A percentile compares a stretch with the other conserved stretches of the same genome.
Conservation (phyloP, 2,888 invertebrate genomes). For the Dryocosmus kuriphilus region DNA sequence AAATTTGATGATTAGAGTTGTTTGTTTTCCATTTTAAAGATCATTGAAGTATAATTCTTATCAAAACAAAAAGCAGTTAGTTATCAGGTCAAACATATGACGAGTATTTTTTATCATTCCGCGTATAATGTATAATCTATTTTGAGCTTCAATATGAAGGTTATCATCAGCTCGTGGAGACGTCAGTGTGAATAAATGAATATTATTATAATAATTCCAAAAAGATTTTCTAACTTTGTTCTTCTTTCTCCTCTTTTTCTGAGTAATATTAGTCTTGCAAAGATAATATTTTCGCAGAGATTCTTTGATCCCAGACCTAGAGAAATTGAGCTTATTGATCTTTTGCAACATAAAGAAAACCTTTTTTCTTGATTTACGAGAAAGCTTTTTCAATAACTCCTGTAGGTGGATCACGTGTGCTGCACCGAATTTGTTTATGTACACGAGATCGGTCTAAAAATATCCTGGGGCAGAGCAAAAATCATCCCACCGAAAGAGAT, state of each 20-base stretch:
- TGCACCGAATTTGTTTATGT: constrained; percentile 27
- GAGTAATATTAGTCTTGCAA: no score
- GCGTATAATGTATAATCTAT: not conserved
- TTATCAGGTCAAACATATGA: no score
- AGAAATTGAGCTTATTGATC: constrained; percentile 31
- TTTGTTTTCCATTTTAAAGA: no score
- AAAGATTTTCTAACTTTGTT: not conserved
- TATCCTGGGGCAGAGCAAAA: not conserved
- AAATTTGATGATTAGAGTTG: no score
- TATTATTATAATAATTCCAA: not conserved
- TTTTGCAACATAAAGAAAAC: constrained; percentile 30
- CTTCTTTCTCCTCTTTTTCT: not conserved
- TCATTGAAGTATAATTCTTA: no score
- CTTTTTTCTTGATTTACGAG: constrained; percentile 35
- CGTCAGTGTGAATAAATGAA: not conserved
- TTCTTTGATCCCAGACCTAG: not conserved
- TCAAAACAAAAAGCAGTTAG: no score
- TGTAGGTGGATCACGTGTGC: constrained; percentile 35
- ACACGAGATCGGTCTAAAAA: constrained; percentile 33
- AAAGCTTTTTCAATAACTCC: constrained; percentile 34
- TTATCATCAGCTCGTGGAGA: not conserved
- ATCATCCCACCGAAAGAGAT: constrained; percentile 9
- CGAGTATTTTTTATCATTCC: not conserved
- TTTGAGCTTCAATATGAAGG: not conserved
- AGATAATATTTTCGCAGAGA: not conserved